Evolutionary conservation across 2,113 vertebrate genomes (phyloP).

Genomic region (Athene noctua): DNA sequence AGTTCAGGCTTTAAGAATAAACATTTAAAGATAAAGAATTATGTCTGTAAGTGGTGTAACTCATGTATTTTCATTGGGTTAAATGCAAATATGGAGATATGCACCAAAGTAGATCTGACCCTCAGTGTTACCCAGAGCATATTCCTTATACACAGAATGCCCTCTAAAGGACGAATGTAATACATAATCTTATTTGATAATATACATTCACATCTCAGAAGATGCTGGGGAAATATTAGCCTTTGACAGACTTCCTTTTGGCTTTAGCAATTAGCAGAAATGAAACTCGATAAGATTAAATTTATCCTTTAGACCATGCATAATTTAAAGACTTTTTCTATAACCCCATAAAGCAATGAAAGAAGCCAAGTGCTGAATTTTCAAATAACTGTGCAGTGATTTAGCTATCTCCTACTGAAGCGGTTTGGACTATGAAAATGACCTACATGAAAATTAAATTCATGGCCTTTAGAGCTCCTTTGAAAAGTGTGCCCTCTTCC

Average conservation of each 20-base stretch:
- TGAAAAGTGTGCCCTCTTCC: not conserved
- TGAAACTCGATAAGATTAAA: not conserved
- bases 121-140: not conserved
- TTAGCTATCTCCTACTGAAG: not conserved
- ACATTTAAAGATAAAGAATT: not conserved
- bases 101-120: not conserved
- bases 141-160: slow-evolving; percentile 13
- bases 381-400: not conserved
- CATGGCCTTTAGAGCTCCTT: not conserved
- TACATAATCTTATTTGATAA: not conserved
- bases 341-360: not conserved
- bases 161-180: not conserved
- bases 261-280: slow-evolving; percentile 15
- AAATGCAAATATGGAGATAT: not conserved
- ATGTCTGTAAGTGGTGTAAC: not conserved
- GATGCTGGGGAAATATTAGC: not conserved
- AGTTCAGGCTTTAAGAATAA: not conserved
- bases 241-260: not conserved
- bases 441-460: not conserved
- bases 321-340: not conserved
- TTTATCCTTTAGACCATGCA: not conserved
- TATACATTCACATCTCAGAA: not conserved
- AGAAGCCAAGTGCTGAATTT: not conserved
- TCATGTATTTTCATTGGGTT: not conserved
- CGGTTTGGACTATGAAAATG: not conserved